These are phyloP conservation scores for Oegoconia quadripuncta DNA, from an alignment of 2,888 invertebrate species.

Conservation along the genomic window DNA sequence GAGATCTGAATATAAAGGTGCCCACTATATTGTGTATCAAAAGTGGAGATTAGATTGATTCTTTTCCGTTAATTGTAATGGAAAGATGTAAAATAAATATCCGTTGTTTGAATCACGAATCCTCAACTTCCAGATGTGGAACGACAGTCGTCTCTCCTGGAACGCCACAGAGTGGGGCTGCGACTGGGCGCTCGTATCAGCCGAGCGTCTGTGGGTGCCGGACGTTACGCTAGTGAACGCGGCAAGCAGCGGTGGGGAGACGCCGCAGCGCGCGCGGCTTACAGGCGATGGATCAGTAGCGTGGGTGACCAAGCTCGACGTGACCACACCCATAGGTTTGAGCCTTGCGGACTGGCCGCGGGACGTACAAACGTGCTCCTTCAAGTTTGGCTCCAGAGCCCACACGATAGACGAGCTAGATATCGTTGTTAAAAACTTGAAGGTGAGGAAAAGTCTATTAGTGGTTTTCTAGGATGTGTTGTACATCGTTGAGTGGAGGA, in stretches of 20 bases:
- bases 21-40: too few relatives aligned
- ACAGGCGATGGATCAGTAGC: slow-evolving; percentile 81
- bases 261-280: slow-evolving; percentile 83
- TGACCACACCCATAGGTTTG: slow-evolving; percentile 47
- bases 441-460: slow-evolving; percentile 27
- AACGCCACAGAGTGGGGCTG: slow-evolving; percentile 82
- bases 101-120: not conserved
- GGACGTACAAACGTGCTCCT: slow-evolving; percentile 82
- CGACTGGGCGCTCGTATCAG: slow-evolving; percentile 78
- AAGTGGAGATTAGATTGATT: too few relatives aligned
- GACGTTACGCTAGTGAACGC: slow-evolving; percentile 86
- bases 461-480: not conserved
- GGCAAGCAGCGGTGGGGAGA: slow-evolving; percentile 78
- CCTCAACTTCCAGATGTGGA: slow-evolving; percentile 81
- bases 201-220: slow-evolving; percentile 89
- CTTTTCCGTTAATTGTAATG: too few relatives aligned
- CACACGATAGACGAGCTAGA: slow-evolving; percentile 81
- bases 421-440: slow-evolving; percentile 31
- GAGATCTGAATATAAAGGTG: too few relatives aligned
- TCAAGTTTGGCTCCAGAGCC: slow-evolving; percentile 87
- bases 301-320: slow-evolving; percentile 37
- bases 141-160: slow-evolving; percentile 86
- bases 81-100: not conserved
- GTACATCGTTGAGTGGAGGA: not conserved
- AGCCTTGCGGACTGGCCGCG: slow-evolving; percentile 84